Conservation (phyloP, 2,888 invertebrate genomes). For the Calameuta pallipes region DNA sequence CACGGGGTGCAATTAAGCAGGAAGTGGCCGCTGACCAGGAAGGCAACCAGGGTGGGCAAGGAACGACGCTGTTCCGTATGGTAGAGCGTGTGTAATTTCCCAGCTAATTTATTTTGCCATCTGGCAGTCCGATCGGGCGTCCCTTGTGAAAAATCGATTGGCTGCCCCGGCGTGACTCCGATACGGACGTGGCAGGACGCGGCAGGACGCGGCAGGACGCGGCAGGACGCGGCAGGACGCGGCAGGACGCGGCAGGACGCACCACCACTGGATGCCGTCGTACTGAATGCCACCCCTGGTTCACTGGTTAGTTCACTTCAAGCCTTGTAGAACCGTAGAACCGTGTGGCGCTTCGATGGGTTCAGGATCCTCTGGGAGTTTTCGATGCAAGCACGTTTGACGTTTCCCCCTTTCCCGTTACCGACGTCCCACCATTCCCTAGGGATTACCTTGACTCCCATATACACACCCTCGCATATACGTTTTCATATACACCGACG, state of each 20-base stretch:
- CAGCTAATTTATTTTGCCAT: constrained; percentile 36
- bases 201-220: background rate
- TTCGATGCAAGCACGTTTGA: constrained; percentile 1
- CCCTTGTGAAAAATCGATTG: constrained; percentile 12
- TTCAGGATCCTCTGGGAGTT: background rate
- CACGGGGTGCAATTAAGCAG: constrained; percentile 28
- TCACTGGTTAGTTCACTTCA: background rate
- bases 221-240: background rate
- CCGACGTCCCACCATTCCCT: background rate
- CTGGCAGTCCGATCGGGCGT: constrained; percentile 20
- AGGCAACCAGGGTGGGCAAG: background rate
- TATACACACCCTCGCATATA: background rate
- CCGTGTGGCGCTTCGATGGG: background rate
- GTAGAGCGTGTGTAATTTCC: constrained; percentile 11
- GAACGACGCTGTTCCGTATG: background rate
- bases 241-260: background rate
- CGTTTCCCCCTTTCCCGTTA: background rate
- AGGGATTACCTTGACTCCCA: background rate
- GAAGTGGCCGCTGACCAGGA: constrained; percentile 16
- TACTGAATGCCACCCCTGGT: background rate
- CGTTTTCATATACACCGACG: background rate
- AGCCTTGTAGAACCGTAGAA: background rate
- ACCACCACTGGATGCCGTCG: background rate
- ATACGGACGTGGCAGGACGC: background rate
- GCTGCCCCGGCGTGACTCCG: constrained; percentile 8